These are phyloP conservation scores for Himantopus leucocephalus DNA, from an alignment of 2,113 vertebrate species.

Conservation along the genomic window DNA sequence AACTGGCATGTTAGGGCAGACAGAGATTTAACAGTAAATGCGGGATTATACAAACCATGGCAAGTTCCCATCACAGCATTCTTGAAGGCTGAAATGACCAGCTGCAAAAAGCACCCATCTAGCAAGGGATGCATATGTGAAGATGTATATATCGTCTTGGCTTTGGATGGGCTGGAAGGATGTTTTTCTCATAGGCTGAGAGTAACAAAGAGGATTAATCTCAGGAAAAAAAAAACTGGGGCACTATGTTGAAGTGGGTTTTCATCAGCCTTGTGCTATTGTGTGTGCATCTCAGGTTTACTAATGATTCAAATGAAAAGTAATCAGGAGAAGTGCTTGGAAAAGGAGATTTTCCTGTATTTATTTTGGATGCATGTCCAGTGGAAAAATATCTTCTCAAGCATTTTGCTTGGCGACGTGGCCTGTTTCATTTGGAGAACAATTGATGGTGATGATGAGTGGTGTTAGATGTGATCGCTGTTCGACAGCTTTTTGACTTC, in stretches of 20 bases:
- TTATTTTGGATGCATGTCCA: constrained; percentile 79
- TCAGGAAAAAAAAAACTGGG: constrained; percentile 48
- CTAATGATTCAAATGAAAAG: constrained; percentile 43
- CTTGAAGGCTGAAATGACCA: not conserved
- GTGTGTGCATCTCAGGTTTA: not conserved
- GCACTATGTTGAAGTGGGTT: constrained; percentile 69
- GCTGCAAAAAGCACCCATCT: constrained; percentile 31
- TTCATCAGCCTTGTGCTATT: constrained; percentile 46
- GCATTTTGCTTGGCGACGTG: constrained; percentile 70
- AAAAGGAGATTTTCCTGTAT: constrained; percentile 72
- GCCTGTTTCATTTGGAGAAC: constrained; percentile 83
- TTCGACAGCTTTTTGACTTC: constrained; percentile 29
- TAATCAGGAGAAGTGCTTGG: constrained; percentile 60
- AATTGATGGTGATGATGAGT: constrained; percentile 78
- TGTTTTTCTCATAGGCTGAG: constrained; percentile 25
- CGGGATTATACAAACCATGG: not conserved
- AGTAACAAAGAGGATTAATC: constrained; percentile 41
- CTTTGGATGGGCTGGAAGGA: not conserved
- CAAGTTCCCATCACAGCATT: not conserved
- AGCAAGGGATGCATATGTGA: not conserved
- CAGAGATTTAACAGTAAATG: not conserved
- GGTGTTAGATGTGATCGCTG: constrained; percentile 41
- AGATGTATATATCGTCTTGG: not conserved
- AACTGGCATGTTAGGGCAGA: not conserved
- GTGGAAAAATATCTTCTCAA: constrained; percentile 81